Evolutionary conservation across 1,140 invertebrate species (phyloP).

Genomic region (Drosophila pectinifera): DNA sequence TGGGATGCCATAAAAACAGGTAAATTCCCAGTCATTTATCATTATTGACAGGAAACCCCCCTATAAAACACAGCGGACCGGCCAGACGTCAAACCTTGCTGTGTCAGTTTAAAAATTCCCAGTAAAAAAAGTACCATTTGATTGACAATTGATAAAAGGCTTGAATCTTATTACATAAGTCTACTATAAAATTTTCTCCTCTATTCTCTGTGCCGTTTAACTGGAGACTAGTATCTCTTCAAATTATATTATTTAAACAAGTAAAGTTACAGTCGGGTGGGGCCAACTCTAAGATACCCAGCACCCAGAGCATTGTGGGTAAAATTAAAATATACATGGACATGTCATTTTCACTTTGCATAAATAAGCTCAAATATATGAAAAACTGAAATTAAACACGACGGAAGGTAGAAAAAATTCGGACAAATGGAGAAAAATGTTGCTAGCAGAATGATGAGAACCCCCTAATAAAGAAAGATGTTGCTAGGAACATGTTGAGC

Average conservation of each 20-base stretch:
- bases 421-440: no score
- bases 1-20: slow-evolving; percentile 2
- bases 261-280: no score
- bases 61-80: background rate
- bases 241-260: background rate
- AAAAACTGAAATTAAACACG: no score
- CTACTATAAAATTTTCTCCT: background rate
- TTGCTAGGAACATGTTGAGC: no score
- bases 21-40: slow-evolving; percentile 5
- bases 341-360: no score
- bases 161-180: background rate
- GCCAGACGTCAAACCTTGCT: background rate
- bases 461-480: no score
- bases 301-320: no score
- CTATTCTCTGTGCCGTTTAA: background rate
- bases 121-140: slow-evolving; percentile 13
- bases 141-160: slow-evolving; percentile 20
- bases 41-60: slow-evolving; percentile 30
- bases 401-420: no score
- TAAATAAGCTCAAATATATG: no score
- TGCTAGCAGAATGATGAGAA: no score
- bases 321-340: no score
- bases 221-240: background rate
- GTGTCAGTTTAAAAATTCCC: slow-evolving; percentile 2
- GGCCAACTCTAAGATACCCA: no score